Evolutionary conservation across 1,140 invertebrate species (phyloP).

Genomic region (Vanessa tameamea): DNA sequence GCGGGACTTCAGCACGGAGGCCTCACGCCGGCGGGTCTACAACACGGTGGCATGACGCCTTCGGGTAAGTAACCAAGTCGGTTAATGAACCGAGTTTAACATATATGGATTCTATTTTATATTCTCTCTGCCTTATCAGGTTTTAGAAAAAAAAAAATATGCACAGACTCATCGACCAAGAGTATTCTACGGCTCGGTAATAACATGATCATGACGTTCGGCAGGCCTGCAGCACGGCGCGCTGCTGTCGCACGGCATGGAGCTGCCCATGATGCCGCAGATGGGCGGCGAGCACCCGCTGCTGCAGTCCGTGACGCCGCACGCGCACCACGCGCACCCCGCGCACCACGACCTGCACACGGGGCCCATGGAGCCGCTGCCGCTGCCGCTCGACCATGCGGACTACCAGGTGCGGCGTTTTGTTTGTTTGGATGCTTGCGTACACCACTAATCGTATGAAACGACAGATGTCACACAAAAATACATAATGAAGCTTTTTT

Average conservation of each 20-base stretch:
- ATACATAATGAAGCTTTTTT: no score
- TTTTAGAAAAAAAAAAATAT: no score
- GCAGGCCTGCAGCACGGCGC: slow-evolving; percentile 49
- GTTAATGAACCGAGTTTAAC: neutral
- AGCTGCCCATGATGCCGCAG: slow-evolving; percentile 80
- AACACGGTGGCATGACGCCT: slow-evolving; percentile 73
- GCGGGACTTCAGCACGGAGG: slow-evolving; percentile 57
- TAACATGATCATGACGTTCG: neutral
- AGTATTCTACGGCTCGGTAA: neutral
- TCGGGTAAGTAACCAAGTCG: slow-evolving; percentile 28
- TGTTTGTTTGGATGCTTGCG: no score
- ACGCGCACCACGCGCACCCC: no score
- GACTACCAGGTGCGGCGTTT: slow-evolving; percentile 59
- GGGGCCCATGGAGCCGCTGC: slow-evolving; percentile 63
- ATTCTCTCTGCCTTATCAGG: no score
- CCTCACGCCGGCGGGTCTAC: slow-evolving; percentile 57
- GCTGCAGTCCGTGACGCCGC: slow-evolving; percentile 17
- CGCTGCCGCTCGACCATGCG: slow-evolving; percentile 55
- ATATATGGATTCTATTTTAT: no score
- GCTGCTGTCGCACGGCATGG: slow-evolving; percentile 59
- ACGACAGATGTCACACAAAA: no score
- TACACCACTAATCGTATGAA: no score
- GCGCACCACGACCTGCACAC: slow-evolving; percentile 52
- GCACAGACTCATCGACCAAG: no score
- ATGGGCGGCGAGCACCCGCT: slow-evolving; percentile 65